Percentiles rank a stretch among this genome's conserved stretches.
These are phyloP conservation scores for Hyperoplus lanceolatus DNA, from an alignment of 2,797 vertebrate species.

Conservation along the genomic window DNA sequence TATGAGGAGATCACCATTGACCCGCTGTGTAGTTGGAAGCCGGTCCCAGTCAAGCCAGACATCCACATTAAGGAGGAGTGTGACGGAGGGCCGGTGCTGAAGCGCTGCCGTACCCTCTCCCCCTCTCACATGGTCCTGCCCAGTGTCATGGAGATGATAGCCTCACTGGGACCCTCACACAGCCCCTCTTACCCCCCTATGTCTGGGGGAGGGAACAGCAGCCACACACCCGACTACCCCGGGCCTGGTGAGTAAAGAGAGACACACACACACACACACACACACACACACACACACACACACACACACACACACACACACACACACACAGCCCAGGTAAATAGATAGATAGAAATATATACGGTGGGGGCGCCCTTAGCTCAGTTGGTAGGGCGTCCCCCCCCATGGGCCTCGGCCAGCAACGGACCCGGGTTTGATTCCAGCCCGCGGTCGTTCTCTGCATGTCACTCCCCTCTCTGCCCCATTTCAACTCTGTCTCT, in stretches of 20 bases:
- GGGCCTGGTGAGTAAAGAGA: conserved; percentile 79
- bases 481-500: no score
- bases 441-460: no score
- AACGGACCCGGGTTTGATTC: no score
- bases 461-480: no score
- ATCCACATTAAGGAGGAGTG: conserved; percentile 92
- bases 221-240: conserved; percentile 81
- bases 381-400: no score
- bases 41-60: conserved; percentile 92
- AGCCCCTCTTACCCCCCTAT: conserved; percentile 76
- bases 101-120: conserved; percentile 93
- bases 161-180: conserved; percentile 88
- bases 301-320: no score
- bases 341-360: no score
- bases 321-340: no score
- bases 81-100: conserved; percentile 90
- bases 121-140: conserved; percentile 93
- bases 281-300: no score
- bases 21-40: conserved; percentile 94
- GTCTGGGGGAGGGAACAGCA: conserved; percentile 69
- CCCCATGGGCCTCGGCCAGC: no score
- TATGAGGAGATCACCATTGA: conserved; percentile 96
- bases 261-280: background rate
- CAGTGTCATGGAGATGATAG: conserved; percentile 96
- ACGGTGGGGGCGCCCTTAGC: no score